Conservation (phyloP, 1,140 invertebrate genomes). For the Manduca sexta region DNA sequence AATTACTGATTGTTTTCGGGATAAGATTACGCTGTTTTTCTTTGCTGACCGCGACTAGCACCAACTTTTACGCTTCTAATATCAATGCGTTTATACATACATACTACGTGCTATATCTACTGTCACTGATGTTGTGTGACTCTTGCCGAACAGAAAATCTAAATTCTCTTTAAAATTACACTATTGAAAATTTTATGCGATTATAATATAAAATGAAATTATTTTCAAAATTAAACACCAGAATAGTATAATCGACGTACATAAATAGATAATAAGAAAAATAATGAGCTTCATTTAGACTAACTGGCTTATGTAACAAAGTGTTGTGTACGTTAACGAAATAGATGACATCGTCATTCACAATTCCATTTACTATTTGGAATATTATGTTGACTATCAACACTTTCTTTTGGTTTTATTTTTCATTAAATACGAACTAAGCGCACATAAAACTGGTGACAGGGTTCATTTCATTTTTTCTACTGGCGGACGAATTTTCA, state of each 20-base stretch:
- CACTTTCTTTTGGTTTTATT: constrained; percentile 14
- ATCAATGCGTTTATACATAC: neutral
- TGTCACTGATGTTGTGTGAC: too few species aligned
- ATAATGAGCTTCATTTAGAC: constrained; percentile 69
- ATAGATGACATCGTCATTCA: constrained; percentile 18
- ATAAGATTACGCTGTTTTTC: constrained; percentile 38
- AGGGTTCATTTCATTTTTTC: constrained; percentile 66
- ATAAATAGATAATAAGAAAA: constrained; percentile 67
- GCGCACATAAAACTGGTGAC: constrained; percentile 64
- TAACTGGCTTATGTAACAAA: constrained; percentile 64
- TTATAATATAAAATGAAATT: neutral
- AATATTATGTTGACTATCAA: constrained; percentile 14
- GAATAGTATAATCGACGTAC: constrained; percentile 31
- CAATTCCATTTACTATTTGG: neutral
- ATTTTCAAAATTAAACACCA: constrained; percentile 16
- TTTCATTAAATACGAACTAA: constrained; percentile 36
- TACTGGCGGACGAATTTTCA: constrained; percentile 43
- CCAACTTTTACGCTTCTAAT: neutral
- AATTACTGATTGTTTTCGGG: constrained; percentile 59
- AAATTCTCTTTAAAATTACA: too few species aligned
- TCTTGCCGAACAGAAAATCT: too few species aligned
- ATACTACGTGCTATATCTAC: neutral
- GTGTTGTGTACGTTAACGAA: constrained; percentile 53
- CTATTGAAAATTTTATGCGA: too few species aligned
- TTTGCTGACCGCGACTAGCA: constrained; percentile 8